Evolutionary conservation across 53 echinoderm and acorn worm species (phyloP).

Genomic region (Zoroaster sp.): DNA sequence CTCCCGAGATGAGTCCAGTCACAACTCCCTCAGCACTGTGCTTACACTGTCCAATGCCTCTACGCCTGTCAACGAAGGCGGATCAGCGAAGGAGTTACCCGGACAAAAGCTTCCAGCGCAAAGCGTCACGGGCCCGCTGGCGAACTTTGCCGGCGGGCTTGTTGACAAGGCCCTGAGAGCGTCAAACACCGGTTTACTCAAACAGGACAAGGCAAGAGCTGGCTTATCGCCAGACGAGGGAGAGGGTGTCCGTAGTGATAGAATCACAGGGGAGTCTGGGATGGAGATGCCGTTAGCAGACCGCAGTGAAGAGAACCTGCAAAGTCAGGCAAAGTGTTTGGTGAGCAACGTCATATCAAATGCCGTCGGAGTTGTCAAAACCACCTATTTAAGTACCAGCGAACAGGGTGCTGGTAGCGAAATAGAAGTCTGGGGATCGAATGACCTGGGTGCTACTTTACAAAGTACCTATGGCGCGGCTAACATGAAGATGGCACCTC

Average conservation of each 20-base stretch:
- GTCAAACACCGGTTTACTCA: not conserved
- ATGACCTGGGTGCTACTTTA: not conserved
- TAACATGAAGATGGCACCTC: not conserved
- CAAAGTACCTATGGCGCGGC: not conserved
- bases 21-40: slow-evolving; percentile 38
- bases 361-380: not conserved
- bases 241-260: not conserved
- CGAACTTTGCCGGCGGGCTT: slow-evolving; percentile 54
- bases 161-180: slow-evolving; percentile 64
- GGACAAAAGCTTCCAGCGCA: not conserved
- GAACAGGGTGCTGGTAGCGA: not conserved
- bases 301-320: not conserved
- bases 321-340: not conserved
- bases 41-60: slow-evolving; percentile 22
- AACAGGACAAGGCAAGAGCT: slow-evolving; percentile 35
- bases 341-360: not conserved
- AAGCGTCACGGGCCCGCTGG: slow-evolving; percentile 6
- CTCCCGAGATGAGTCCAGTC: slow-evolving; percentile 36
- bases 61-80: slow-evolving; percentile 18
- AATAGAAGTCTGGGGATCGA: not conserved
- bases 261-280: not conserved
- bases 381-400: not conserved
- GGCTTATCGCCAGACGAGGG: not conserved
- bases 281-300: not conserved
- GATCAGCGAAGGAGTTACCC: not conserved